phyloP scores from a whole-genome alignment of 2,888 invertebrate species.

The Calliopum simillimum region DNA sequence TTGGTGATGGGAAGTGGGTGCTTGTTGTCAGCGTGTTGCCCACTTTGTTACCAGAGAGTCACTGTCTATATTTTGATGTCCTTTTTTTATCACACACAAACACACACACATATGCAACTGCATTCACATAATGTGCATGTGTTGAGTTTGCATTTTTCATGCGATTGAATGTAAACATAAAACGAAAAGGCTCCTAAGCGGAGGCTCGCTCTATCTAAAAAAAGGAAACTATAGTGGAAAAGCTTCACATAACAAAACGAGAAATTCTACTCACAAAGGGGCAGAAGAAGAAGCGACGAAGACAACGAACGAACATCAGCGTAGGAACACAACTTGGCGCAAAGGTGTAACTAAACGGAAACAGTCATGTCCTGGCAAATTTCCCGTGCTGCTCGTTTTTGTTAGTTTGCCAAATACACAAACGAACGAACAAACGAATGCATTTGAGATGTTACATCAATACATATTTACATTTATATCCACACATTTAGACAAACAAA shows the following conservation, averaged over 20 bases:
- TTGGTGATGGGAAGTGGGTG: neutral
- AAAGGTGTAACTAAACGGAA: constrained; percentile 39
- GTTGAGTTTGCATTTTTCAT: constrained; percentile 49
- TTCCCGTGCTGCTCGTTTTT: constrained; percentile 49
- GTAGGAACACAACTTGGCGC: constrained; percentile 25
- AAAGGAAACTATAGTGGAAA: neutral
- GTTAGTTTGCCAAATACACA: neutral
- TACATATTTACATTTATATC: too few species aligned
- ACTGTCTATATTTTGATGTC: neutral
- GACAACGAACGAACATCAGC: neutral
- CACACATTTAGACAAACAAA: neutral
- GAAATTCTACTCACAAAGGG: neutral
- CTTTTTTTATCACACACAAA: neutral
- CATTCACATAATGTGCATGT: neutral
- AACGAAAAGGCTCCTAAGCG: constrained; percentile 24
- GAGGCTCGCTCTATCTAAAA: constrained; percentile 1
- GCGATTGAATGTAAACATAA: constrained; percentile 50
- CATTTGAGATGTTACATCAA: neutral
- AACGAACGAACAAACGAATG: neutral
- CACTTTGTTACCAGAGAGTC: neutral
- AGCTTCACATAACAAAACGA: neutral
- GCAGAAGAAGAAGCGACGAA: neutral
- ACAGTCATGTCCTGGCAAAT: constrained; percentile 49
- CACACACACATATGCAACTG: neutral
- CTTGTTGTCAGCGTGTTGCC: neutral